phyloP scores from a whole-genome alignment of 2,888 invertebrate genomes.

The Norana najaformis region DNA sequence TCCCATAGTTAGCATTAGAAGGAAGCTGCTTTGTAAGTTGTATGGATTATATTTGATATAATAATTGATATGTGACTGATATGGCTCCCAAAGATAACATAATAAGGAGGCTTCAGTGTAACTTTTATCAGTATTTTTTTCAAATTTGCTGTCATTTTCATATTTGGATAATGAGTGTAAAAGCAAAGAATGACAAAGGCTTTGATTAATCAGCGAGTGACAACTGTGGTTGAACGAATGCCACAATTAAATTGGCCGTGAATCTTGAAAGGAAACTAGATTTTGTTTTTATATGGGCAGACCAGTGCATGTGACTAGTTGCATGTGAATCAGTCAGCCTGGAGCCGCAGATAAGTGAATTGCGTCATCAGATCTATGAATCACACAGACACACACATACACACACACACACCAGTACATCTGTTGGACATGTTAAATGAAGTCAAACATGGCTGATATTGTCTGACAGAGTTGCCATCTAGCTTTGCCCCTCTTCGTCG shows the following conservation, averaged over 20 bases:
- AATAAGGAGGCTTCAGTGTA: neutral
- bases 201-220: neutral
- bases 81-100: neutral
- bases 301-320: neutral
- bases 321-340: neutral
- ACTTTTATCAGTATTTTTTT: neutral
- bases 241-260: neutral
- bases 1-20: neutral
- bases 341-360: neutral
- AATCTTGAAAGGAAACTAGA: neutral
- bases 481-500: neutral
- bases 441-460: conserved; percentile 5
- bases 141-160: neutral
- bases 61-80: neutral
- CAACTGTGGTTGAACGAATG: neutral
- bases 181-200: neutral
- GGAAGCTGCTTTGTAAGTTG: neutral
- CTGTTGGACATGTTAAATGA: neutral
- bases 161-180: no score
- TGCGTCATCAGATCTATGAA: neutral
- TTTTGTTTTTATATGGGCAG: neutral
- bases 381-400: no score
- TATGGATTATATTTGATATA: neutral
- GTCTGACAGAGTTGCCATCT: neutral
- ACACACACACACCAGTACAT: neutral